Evolutionary conservation across 2,888 invertebrate genomes (phyloP).

Genomic region (Philereme vetulata): DNA sequence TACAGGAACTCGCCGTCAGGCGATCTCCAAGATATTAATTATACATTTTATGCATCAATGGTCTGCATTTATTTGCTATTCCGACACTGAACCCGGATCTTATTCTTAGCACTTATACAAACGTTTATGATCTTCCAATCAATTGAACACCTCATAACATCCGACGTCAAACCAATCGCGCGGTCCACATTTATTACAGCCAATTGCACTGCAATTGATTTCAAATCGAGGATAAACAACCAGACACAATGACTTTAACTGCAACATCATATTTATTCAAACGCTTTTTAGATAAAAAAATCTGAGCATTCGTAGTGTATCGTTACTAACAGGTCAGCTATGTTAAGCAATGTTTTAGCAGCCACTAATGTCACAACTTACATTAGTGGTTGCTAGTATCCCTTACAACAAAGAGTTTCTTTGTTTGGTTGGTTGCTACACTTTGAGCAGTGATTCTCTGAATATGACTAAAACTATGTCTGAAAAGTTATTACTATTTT

Average conservation of each 20-base stretch:
- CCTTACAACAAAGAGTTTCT: no score
- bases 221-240: conserved; percentile 23
- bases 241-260: conserved; percentile 21
- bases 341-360: no score
- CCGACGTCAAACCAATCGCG: conserved; percentile 22
- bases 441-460: no score
- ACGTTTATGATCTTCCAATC: conserved; percentile 23
- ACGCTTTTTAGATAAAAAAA: not conserved
- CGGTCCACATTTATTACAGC: conserved; percentile 19
- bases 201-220: conserved; percentile 29
- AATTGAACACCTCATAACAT: conserved; percentile 22
- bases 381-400: no score
- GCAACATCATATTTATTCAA: conserved; percentile 6
- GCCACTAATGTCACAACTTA: no score
- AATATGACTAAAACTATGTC: no score
- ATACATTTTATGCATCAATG: not conserved
- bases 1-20: no score
- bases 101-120: conserved; percentile 18
- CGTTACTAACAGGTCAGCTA: no score
- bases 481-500: no score
- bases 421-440: no score
- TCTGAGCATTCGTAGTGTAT: no score
- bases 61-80: not conserved
- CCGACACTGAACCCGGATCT: conserved; percentile 14
- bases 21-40: not conserved